A percentile compares a stretch with the other conserved stretches of the same genome.
These are phyloP conservation scores for Oxygymnocypris stewartii DNA, from an alignment of 2,113 vertebrate genomes.

Conservation along the genomic window DNA sequence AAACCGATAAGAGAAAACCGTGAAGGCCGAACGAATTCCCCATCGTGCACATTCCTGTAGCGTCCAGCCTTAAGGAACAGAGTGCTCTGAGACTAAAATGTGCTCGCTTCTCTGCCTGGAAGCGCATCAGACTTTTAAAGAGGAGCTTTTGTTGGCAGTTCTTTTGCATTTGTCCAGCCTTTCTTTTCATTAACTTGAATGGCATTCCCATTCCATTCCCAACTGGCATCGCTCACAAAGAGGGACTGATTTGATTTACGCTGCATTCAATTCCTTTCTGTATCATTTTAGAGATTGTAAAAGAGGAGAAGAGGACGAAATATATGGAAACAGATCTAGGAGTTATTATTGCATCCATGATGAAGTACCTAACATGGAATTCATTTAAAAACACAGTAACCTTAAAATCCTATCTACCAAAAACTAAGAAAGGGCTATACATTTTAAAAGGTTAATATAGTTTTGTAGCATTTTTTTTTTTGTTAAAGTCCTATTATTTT, in stretches of 20 bases:
- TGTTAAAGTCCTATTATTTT: no score
- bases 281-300: slow-evolving; percentile 39
- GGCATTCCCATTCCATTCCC: slow-evolving; percentile 35
- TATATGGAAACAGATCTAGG: slow-evolving; percentile 36
- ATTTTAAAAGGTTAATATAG: not conserved
- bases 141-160: slow-evolving; percentile 49
- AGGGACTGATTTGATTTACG: slow-evolving; percentile 41
- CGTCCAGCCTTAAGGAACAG: slow-evolving; percentile 30
- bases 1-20: slow-evolving; percentile 39
- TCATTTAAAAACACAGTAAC: slow-evolving; percentile 33
- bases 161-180: slow-evolving; percentile 29
- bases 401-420: not conserved
- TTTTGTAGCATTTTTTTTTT: not conserved
- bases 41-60: slow-evolving; percentile 15
- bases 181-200: slow-evolving; percentile 54
- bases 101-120: slow-evolving; percentile 47
- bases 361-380: slow-evolving; percentile 43
- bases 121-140: slow-evolving; percentile 56
- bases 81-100: slow-evolving; percentile 42
- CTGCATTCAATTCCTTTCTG: slow-evolving; percentile 43
- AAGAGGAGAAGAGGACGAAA: slow-evolving; percentile 26
- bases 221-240: slow-evolving; percentile 39
- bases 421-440: not conserved
- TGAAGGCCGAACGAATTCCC: slow-evolving; percentile 37
- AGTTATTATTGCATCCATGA: slow-evolving; percentile 38